Percentiles rank a stretch among this genome's conserved stretches.
Evolutionary conservation across 2,113 vertebrate species (phyloP).

Genomic region (Conger conger): DNA sequence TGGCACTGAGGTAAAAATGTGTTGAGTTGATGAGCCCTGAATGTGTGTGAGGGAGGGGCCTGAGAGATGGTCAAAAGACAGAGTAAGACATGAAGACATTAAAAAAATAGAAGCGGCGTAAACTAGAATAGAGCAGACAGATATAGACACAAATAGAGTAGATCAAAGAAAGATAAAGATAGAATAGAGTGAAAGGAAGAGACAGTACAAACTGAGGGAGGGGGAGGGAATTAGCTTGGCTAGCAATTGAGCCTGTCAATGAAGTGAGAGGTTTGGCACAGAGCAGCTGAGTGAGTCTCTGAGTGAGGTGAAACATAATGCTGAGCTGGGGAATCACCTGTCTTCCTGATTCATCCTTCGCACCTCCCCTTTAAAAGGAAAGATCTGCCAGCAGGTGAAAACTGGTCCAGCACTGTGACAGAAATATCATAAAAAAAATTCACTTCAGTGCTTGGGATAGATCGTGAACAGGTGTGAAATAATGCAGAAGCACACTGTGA

Average conservation of each 20-base stretch:
- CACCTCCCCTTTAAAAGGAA: conserved; percentile 22
- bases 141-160: not conserved
- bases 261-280: not conserved
- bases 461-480: conserved; percentile 19
- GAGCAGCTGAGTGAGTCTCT: not conserved
- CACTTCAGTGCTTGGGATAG: conserved; percentile 27
- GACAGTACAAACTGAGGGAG: not conserved
- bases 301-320: not conserved
- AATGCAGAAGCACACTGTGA: not conserved
- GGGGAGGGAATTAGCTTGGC: not conserved
- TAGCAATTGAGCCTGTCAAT: not conserved
- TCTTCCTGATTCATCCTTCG: conserved; percentile 28
- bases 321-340: conserved; percentile 25
- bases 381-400: conserved; percentile 34
- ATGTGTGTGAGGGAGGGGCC: not conserved
- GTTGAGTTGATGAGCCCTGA: not conserved
- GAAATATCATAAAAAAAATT: conserved; percentile 1
- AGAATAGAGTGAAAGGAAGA: not conserved
- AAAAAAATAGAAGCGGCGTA: not conserved
- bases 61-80: not conserved
- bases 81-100: not conserved
- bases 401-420: conserved; percentile 23
- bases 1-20: not conserved
- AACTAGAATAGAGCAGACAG: not conserved
- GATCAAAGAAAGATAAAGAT: not conserved